A percentile compares a stretch with the other conserved stretches of the same genome.
Evolutionary conservation across 2,888 invertebrate species (phyloP).

Genomic region (Orthosia cruda): DNA sequence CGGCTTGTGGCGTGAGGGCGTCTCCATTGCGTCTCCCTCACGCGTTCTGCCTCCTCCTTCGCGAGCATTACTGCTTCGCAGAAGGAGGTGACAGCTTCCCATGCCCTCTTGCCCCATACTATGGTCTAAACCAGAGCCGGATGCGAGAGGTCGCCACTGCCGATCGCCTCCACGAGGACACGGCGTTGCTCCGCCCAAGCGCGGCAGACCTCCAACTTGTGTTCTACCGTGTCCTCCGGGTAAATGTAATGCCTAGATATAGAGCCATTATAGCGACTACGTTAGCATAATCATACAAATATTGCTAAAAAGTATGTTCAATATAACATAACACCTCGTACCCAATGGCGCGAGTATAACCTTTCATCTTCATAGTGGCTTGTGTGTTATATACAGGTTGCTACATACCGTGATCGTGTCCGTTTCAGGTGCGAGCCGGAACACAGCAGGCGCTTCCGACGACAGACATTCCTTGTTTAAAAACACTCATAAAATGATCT

Average conservation of each 20-base stretch:
- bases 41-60: too few relatives aligned
- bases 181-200: too few relatives aligned
- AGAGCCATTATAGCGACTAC: background rate
- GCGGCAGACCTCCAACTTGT: too few relatives aligned
- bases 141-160: too few relatives aligned
- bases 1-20: too few relatives aligned
- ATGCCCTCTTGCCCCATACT: too few relatives aligned
- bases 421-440: constrained; percentile 41
- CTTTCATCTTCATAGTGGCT: constrained; percentile 2
- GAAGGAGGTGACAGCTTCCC: too few relatives aligned
- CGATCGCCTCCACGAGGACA: too few relatives aligned
- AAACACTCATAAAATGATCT: constrained; percentile 74
- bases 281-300: background rate
- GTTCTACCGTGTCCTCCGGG: too few relatives aligned
- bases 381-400: constrained; percentile 8
- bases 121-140: too few relatives aligned
- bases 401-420: constrained; percentile 4
- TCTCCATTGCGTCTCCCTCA: too few relatives aligned
- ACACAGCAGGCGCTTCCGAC: constrained; percentile 39
- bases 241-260: background rate
- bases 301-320: background rate
- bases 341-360: background rate
- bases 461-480: constrained; percentile 54
- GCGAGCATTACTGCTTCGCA: too few relatives aligned
- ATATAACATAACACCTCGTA: background rate